Conservation (phyloP, 2,888 invertebrate species). For the Caenorhabditis panamensis region DNA sequence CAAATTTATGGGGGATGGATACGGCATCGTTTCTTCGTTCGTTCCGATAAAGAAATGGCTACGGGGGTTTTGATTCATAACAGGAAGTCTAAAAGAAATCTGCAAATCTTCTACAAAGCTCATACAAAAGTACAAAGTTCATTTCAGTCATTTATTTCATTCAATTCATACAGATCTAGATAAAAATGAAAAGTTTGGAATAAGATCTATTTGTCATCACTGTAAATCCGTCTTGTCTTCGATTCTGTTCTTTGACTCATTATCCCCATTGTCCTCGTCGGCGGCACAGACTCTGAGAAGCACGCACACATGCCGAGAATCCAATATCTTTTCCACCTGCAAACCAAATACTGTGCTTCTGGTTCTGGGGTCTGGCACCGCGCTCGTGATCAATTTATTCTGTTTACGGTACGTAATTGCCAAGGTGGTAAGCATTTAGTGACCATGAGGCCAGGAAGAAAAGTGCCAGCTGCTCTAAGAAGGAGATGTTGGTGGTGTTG, state of each 20-base stretch:
- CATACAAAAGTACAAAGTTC: too few species aligned
- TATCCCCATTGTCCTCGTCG: constrained; percentile 26
- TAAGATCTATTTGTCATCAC: constrained; percentile 22
- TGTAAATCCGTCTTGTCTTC: constrained; percentile 38
- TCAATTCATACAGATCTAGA: not conserved
- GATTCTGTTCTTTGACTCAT: constrained; percentile 33
- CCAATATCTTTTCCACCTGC: constrained; percentile 66
- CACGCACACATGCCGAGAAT: constrained; percentile 65
- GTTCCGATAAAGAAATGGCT: constrained; percentile 18
- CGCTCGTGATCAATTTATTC: constrained; percentile 12
- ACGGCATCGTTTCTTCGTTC: constrained; percentile 13
- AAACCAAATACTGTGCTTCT: constrained; percentile 30
- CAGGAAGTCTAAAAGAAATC: not conserved
- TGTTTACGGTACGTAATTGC: constrained; percentile 58
- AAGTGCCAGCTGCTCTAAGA: constrained; percentile 49
- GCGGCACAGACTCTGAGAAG: constrained; percentile 61
- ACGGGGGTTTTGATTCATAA: constrained; percentile 41
- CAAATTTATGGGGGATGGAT: constrained; percentile 43
- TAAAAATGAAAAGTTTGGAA: not conserved
- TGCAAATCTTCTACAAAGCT: too few species aligned
- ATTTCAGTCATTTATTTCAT: not conserved
- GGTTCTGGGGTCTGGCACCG: constrained; percentile 10
- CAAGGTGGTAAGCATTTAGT: constrained; percentile 46
- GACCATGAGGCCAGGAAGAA: constrained; percentile 23
- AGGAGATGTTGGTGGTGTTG: constrained; percentile 25